These are phyloP conservation scores for Psix sp. DNA, from an alignment of 1,140 invertebrate genomes.

Conservation along the genomic window DNA sequence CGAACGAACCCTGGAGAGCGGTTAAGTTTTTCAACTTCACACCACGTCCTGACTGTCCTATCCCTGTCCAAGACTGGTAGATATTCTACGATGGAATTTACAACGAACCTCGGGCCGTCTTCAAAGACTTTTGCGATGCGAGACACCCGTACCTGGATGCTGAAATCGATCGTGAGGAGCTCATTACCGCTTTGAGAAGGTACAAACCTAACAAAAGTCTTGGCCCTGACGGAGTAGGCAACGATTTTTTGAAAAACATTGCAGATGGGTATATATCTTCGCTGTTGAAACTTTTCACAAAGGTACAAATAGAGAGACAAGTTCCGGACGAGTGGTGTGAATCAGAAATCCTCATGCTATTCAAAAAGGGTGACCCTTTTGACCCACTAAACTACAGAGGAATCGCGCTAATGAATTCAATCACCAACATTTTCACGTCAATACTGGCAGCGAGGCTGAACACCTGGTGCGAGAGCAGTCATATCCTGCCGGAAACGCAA, in stretches of 20 bases:
- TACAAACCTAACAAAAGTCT: neutral
- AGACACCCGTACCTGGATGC: neutral
- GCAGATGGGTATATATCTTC: neutral
- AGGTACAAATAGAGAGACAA: neutral
- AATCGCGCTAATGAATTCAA: slow-evolving; percentile 6
- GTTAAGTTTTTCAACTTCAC: neutral
- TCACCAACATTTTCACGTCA: slow-evolving; percentile 7
- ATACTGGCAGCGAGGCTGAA: slow-evolving; percentile 2
- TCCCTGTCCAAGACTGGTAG: neutral
- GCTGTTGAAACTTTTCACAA: neutral
- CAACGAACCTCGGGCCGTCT: neutral
- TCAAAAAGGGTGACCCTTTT: slow-evolving; percentile 10
- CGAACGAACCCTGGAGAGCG: neutral
- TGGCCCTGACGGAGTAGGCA: neutral
- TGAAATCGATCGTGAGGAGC: neutral
- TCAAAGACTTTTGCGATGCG: neutral
- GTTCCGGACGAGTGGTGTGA: slow-evolving; percentile 3
- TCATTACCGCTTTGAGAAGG: neutral
- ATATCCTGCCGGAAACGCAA: slow-evolving; percentile 16
- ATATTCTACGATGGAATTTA: neutral
- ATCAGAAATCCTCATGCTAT: neutral
- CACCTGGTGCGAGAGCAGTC: neutral
- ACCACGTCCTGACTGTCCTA: neutral
- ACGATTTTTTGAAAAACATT: neutral
- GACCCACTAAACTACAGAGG: slow-evolving; percentile 20